Evolutionary conservation across 2,113 vertebrate species (phyloP).

Genomic region (Chamaea fasciata): DNA sequence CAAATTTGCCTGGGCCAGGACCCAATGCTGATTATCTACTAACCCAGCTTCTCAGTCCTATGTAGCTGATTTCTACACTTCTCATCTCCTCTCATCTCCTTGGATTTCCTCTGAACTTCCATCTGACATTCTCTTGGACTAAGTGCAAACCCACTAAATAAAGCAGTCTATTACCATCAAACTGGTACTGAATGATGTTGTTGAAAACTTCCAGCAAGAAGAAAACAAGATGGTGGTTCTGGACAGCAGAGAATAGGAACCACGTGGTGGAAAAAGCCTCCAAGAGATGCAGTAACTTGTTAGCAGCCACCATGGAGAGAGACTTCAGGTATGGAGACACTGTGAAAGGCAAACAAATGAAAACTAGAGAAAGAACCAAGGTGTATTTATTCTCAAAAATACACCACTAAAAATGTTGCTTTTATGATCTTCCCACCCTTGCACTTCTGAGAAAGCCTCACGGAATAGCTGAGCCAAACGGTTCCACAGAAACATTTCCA

Average conservation of each 20-base stretch:
- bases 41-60: not conserved
- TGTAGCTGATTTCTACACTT: not conserved
- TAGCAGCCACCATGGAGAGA: slow-evolving; percentile 96
- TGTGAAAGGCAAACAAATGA: slow-evolving; percentile 42
- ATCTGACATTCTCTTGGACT: not conserved
- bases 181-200: slow-evolving; percentile 99
- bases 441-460: not conserved
- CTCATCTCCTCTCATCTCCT: not conserved
- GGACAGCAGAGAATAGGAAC: slow-evolving; percentile 91
- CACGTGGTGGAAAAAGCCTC: slow-evolving; percentile 97
- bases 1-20: not conserved
- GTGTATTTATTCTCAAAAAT: not conserved
- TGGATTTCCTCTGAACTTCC: not conserved
- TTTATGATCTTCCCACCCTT: not conserved
- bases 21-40: not conserved
- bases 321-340: slow-evolving; percentile 98
- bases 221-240: slow-evolving; percentile 97
- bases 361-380: not conserved
- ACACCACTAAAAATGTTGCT: not conserved
- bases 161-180: slow-evolving; percentile 84
- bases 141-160: not conserved
- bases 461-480: not conserved
- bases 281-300: slow-evolving; percentile 94
- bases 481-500: not conserved
- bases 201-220: slow-evolving; percentile 98